Percentiles rank a stretch among this genome's conserved stretches.
Evolutionary conservation across 2,888 invertebrate genomes (phyloP).

Genomic region (Lobophora halterata): DNA sequence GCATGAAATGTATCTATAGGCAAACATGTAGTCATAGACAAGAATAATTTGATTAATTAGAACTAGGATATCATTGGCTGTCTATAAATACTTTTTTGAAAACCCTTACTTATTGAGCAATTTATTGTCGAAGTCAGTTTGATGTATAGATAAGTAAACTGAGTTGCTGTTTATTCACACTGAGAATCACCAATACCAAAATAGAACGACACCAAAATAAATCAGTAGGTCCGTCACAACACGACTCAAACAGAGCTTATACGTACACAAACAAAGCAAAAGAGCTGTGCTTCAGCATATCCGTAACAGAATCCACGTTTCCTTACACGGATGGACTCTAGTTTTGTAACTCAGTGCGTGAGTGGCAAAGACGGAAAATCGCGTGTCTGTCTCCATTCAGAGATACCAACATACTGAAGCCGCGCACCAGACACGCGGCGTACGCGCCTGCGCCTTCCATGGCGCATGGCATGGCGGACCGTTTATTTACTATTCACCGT

Average conservation of each 20-base stretch:
- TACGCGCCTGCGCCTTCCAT: conserved; percentile 63
- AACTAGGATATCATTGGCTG: no score
- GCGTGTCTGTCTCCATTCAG: conserved; percentile 70
- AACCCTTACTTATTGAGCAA: conserved; percentile 31
- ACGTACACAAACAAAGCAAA: conserved; percentile 46
- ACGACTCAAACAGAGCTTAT: conserved; percentile 39
- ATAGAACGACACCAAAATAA: conserved; percentile 70
- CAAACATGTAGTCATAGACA: no score
- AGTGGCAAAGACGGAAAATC: conserved; percentile 43
- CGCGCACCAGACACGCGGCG: conserved; percentile 42
- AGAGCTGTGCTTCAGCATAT: conserved; percentile 33
- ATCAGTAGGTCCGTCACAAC: conserved; percentile 55
- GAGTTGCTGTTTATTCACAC: conserved; percentile 62
- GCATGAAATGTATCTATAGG: conserved; percentile 3
- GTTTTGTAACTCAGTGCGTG: conserved; percentile 40
- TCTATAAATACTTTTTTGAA: no score
- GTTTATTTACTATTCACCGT: conserved; percentile 77
- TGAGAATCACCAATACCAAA: conserved; percentile 55
- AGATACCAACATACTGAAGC: conserved; percentile 66
- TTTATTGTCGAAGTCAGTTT: conserved; percentile 33
- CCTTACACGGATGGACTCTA: conserved; percentile 41
- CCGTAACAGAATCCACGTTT: conserved; percentile 40
- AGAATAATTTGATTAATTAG: no score
- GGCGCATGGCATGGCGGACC: conserved; percentile 59
- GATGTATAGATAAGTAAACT: conserved; percentile 46